These are phyloP conservation scores for Ctenosaura bakeri DNA, from an alignment of 2,797 vertebrate genomes.

Conservation along the genomic window DNA sequence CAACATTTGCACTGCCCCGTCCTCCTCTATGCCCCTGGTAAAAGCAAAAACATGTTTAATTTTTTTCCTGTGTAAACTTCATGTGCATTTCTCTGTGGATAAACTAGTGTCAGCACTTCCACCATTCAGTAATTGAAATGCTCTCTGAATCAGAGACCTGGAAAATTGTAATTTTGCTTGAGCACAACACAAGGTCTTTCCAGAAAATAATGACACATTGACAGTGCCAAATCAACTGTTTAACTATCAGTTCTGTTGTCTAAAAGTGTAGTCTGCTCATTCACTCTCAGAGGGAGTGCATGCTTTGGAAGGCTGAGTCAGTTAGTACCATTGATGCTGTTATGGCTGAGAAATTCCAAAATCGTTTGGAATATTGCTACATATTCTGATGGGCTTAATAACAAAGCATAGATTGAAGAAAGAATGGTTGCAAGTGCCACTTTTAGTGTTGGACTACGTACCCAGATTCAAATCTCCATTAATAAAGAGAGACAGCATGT, in stretches of 20 bases:
- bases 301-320: not conserved
- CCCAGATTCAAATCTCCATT: too few relatives aligned
- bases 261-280: not conserved
- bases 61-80: not conserved
- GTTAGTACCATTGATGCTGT: not conserved
- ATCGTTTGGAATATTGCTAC: not conserved
- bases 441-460: not conserved
- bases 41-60: not conserved
- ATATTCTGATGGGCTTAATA: not conserved
- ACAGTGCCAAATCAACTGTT: slow-evolving; percentile 1
- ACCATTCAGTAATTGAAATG: slow-evolving; percentile 21
- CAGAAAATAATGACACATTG: slow-evolving; percentile 20
- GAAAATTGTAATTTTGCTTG: slow-evolving; percentile 14
- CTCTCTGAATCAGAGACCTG: not conserved
- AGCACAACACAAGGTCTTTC: slow-evolving; percentile 15
- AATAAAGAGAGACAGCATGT: too few relatives aligned
- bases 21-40: not conserved
- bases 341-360: not conserved
- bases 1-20: too few relatives aligned
- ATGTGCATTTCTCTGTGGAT: not conserved
- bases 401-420: not conserved
- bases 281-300: not conserved
- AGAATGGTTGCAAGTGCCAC: not conserved
- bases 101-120: slow-evolving; percentile 10
- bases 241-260: not conserved